Conservation (phyloP, 53 echinoderm and acorn worm genomes). For the Mesocentrotus franciscanus region DNA sequence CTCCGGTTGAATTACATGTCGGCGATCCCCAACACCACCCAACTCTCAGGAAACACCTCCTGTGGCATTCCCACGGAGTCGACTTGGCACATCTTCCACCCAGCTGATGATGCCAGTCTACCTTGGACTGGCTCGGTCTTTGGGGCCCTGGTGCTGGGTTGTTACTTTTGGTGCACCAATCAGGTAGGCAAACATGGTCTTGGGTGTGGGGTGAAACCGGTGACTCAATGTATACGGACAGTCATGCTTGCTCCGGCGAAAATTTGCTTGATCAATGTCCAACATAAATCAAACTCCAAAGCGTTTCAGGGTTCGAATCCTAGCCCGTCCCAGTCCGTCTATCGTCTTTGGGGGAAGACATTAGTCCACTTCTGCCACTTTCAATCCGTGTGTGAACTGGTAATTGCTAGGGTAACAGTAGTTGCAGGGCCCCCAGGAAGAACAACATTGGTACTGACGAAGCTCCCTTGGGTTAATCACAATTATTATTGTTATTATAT, state of each 20-base stretch:
- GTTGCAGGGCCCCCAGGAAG: too few relatives aligned
- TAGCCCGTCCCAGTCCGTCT: too few relatives aligned
- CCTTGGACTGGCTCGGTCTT: slow-evolving; percentile 83
- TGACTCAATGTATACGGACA: too few relatives aligned
- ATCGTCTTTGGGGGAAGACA: too few relatives aligned
- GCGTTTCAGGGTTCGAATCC: too few relatives aligned
- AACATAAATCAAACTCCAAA: neutral
- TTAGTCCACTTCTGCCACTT: too few relatives aligned
- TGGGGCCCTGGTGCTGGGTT: slow-evolving; percentile 68
- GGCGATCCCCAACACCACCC: slow-evolving; percentile 25
- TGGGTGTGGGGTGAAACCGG: neutral
- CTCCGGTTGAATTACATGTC: slow-evolving; percentile 48
- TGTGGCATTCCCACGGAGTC: slow-evolving; percentile 73
- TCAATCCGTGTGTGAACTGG: too few relatives aligned
- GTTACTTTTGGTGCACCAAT: slow-evolving; percentile 76
- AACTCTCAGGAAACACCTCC: slow-evolving; percentile 46
- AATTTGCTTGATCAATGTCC: neutral
- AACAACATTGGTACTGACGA: too few relatives aligned
- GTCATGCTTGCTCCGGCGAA: neutral
- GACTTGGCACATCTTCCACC: slow-evolving; percentile 76
- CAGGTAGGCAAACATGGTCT: slow-evolving; percentile 57
- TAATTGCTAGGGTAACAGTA: too few relatives aligned
- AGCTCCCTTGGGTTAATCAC: too few relatives aligned
- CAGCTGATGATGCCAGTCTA: slow-evolving; percentile 62
- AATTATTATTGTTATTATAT: too few relatives aligned